Base-by-base conservation (phyloP, 2,797 vertebrate genomes). In the Erpetoichthys calabaricus region DNA sequence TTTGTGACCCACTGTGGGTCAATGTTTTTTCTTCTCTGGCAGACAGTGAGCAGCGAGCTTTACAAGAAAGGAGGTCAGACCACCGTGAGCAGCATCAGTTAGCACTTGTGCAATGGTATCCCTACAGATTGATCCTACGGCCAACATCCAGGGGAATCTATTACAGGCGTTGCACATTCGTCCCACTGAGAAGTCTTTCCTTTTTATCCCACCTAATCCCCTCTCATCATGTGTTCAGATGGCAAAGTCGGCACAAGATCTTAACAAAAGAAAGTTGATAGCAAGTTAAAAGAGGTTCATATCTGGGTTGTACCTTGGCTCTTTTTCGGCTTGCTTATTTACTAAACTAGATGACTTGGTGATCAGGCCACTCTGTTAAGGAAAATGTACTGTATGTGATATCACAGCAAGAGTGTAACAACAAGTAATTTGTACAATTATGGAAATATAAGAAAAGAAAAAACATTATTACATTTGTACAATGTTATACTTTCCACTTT, bases 61-160 rank as follows among this genome's bases (percentile, higher is more conserved):
- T 42, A 42, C 10, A 54, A 54, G 53, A 42, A 41, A 54, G 53
- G 44, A 43, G 53, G 25, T 54, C 53, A 43, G 53, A 54, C 53
- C 53, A 54, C 42, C 53, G 42, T 10, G 44, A 43, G 41, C 41
- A 42, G n/a, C 1, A 7, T 42, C 53, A 42, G 53, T 54, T 54
- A 43, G 53, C 53, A 54, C 10, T 42, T 25, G 41, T 54, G 53
- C 53, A 54, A 54, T 8, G 42, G 53, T 54, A 54, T 54, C 53
- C 41, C 10, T 42, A 42, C n/a, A 42, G n/a, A 41, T 8, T 54
- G 53, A 54, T 54, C 53, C 44, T 54, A 54, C 47, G 7, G 47
- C 47, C n/a, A 7, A n/a, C n/a, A n/a, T 49, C 7, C 41, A 42
- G 44, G 7, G 53, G 5, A 54, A 54, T 54, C 53, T 7, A 54